phyloP scores from a whole-genome alignment of 2,888 invertebrate species.

The Lepeophtheirus nordmannii region DNA sequence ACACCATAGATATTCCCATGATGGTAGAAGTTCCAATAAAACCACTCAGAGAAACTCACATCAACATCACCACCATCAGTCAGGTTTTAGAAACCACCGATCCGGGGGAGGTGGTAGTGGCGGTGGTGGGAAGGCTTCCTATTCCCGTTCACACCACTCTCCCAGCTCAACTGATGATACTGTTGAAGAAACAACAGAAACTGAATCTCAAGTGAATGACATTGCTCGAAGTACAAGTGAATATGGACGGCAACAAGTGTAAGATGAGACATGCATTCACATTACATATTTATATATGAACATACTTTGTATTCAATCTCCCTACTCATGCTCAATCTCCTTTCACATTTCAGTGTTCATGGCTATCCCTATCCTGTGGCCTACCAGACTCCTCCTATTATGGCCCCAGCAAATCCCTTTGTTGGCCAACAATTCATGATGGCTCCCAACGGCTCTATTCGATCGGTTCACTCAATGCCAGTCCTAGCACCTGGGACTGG shows the following conservation, averaged over 20 bases:
- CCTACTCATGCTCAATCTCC: too few relatives aligned
- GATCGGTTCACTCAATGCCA: constrained; percentile 25
- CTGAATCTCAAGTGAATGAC: constrained; percentile 14
- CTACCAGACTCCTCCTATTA: neutral
- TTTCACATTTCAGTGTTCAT: neutral
- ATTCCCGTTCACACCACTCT: constrained; percentile 6
- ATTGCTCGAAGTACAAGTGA: neutral
- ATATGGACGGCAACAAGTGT: constrained; percentile 4
- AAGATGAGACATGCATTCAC: neutral
- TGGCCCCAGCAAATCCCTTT: constrained; percentile 7
- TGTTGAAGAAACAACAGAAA: constrained; percentile 21
- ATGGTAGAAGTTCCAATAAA: neutral
- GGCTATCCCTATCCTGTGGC: neutral
- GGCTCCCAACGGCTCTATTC: constrained; percentile 25
- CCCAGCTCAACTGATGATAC: constrained; percentile 22
- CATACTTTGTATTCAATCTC: neutral
- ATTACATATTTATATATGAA: neutral
- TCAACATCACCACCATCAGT: neutral
- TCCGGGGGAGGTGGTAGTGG: too few relatives aligned
- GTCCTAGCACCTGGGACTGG: constrained; percentile 13
- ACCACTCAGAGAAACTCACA: neutral
- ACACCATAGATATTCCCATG: neutral
- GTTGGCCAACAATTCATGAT: constrained; percentile 16
- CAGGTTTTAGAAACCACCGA: neutral
- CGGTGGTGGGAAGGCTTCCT: neutral